These are phyloP conservation scores for Hemibagrus wyckioides DNA, from an alignment of 2,113 vertebrate genomes.

Conservation along the genomic window DNA sequence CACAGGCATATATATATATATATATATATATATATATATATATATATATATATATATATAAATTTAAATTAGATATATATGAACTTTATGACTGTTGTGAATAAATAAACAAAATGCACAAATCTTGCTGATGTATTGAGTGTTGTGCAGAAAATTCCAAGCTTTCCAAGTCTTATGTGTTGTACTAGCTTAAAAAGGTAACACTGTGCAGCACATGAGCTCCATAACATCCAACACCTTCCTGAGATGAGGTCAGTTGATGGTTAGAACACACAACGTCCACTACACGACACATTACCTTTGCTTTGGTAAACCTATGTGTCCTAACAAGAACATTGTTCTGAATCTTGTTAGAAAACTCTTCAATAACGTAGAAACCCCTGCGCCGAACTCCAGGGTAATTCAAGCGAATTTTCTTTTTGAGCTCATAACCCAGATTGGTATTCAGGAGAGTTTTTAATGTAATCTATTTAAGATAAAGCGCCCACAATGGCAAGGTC, in stretches of 20 bases:
- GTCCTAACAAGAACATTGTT: not conserved
- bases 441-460: constrained; percentile 31
- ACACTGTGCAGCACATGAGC: not conserved
- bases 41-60: too few species aligned
- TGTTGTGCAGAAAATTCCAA: too few species aligned
- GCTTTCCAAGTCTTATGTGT: too few species aligned
- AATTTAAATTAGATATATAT: too few species aligned
- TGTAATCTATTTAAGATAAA: constrained; percentile 49
- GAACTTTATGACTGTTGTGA: too few species aligned
- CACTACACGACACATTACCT: not conserved
- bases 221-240: not conserved
- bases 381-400: constrained; percentile 21
- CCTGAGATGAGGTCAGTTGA: not conserved
- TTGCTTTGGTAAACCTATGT: not conserved
- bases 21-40: too few species aligned
- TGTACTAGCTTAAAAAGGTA: too few species aligned
- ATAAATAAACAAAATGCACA: too few species aligned
- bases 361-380: constrained; percentile 1
- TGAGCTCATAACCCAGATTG: constrained; percentile 40
- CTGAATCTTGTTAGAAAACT: not conserved
- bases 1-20: too few species aligned
- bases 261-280: not conserved
- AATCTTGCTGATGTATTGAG: too few species aligned
- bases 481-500: constrained; percentile 46
- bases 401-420: constrained; percentile 33